Evolutionary conservation across 53 echinoderm and acorn worm genomes (phyloP), one percentile per base, ranked within the genome.

Genomic region (Echinometra lucunter): DNA sequence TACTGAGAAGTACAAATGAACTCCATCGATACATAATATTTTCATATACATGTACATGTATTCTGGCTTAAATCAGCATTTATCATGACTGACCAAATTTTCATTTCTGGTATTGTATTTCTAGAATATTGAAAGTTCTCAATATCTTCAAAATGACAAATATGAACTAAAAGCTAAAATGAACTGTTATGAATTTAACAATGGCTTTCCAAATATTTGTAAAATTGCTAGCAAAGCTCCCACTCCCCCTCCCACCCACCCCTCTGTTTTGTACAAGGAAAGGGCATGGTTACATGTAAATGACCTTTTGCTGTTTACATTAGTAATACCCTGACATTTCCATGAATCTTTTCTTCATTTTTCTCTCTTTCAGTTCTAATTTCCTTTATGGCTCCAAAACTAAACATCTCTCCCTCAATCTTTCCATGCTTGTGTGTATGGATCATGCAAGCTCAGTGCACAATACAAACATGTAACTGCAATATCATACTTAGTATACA

Each of bases 321-420:
- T 4, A 38, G 42, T 78, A 78, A 78, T 78, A 78, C 23, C 78
- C 78, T 78, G 78, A 78, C 78, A 78, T 85, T 85, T 85, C 28
- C 34, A n/a, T 13, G n/a, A 85, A 85, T 85, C 17, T 21, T 49
- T 49, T 85, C 49, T 47, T 49, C 45, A 85, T 47, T 21, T 28
- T 85, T 85, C 45, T 49, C 30, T 30, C 2, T 83, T 85, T 85
- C 49, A n/a, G 49, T n/a, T 25, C 37, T 85, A 21, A 85, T 85
- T 85, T 85, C 85, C 49, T 85, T 85, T 49, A 85, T 85, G 85
- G 28, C 16, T 49, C 19, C 85, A 49, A 18, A 85, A n/a, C 45
- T 47, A 85, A 49, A 85, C 85, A 49, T 12, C 27, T 85, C 49
- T 85, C 44, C 23, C 3, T n/a, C 85, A 85, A 85, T 47, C 85